Conservation (phyloP, 2,113 vertebrate genomes). For the Eulacestoma nigropectus region DNA sequence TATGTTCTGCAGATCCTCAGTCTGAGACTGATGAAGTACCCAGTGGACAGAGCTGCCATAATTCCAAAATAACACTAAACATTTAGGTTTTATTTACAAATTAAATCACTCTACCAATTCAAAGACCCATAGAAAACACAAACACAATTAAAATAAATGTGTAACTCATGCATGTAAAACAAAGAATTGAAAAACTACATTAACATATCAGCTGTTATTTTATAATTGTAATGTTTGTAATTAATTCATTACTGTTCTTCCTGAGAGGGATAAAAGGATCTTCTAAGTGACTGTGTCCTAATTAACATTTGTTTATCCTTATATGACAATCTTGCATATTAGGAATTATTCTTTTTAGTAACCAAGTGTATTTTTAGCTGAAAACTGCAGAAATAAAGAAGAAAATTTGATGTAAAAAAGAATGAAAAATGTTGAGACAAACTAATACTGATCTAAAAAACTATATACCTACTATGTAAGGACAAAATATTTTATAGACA, state of each 20-base stretch:
- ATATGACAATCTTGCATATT: not conserved
- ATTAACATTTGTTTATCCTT: not conserved
- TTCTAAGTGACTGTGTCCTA: not conserved
- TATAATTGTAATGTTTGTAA: not conserved
- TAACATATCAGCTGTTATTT: not conserved
- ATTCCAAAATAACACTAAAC: not conserved
- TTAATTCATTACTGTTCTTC: constrained; percentile 12
- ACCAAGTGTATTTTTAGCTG: not conserved
- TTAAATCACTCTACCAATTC: not conserved
- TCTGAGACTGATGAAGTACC: not conserved
- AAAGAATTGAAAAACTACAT: not conserved
- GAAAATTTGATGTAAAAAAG: not conserved
- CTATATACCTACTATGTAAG: not conserved
- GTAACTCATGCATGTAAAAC: not conserved
- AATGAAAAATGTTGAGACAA: not conserved
- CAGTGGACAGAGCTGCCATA: not conserved
- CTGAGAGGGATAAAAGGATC: not conserved
- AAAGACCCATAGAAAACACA: not conserved
- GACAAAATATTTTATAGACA: not conserved
- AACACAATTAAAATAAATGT: not conserved
- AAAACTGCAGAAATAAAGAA: not conserved
- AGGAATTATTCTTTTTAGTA: not conserved
- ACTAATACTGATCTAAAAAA: not conserved
- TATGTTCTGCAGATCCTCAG: not conserved
- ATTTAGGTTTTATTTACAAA: not conserved